phyloP scores from a whole-genome alignment of 1,140 invertebrate species.

The Fopius arisanus region DNA sequence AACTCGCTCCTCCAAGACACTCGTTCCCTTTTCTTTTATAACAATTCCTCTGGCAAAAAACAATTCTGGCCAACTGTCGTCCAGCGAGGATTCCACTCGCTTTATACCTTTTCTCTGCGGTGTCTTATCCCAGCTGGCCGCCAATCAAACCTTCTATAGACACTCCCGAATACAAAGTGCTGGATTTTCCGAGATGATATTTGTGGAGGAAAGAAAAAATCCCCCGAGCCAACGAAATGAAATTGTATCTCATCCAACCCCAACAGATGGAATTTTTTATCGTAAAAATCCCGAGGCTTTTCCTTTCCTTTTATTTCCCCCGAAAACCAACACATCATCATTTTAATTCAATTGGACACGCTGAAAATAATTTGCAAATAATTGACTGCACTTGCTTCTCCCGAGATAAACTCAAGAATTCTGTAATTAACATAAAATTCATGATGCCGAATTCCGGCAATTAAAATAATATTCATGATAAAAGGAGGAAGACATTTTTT shows the following conservation, averaged over 20 bases:
- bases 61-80: constrained; percentile 13
- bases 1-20: not conserved
- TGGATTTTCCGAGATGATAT: not conserved
- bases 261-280: too few species aligned
- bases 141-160: not conserved
- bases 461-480: too few species aligned
- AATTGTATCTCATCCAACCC: not conserved
- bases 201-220: not conserved
- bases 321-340: too few species aligned
- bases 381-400: too few species aligned
- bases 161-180: not conserved
- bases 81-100: not conserved
- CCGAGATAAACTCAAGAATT: too few species aligned
- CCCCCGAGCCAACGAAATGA: not conserved
- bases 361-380: too few species aligned
- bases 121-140: not conserved
- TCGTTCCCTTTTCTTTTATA: not conserved
- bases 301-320: too few species aligned
- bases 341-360: too few species aligned
- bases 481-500: too few species aligned
- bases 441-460: too few species aligned
- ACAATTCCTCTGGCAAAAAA: not conserved
- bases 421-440: too few species aligned
- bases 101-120: not conserved
- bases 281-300: too few species aligned